Evolutionary conservation across 1,140 invertebrate genomes (phyloP), one percentile per base, ranked within the genome.

Genomic region (Drosophila insularis): DNA sequence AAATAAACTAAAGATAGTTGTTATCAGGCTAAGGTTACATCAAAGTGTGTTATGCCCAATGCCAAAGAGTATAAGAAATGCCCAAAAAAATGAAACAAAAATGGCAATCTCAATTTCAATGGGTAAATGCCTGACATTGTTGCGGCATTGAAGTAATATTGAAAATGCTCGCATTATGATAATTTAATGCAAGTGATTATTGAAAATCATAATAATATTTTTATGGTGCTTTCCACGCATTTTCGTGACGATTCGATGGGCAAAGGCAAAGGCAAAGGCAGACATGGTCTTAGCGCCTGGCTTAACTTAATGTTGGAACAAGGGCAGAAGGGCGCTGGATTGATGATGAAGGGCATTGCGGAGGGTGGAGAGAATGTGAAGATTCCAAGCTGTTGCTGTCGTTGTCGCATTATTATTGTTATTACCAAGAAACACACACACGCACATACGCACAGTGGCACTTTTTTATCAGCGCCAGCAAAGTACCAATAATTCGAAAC

Each of bases 341-440:
- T 17, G 43, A 46, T 46, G 43, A 46, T 50, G n/a, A 21, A 11
- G 43, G 43, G 50, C 11, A 10, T 27, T 11, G 58, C 5, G 35
- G 35, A 13, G 35, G 35, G 35, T 37, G 11, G 35, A 6, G 27
- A 6, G 27, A 27, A 27, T 27, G 35, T 37, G 35, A 37, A 39
- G 35, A 35, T 63, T 56, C 14, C 61, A 75, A 69, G 74, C 70
- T 77, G 67, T 85, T 81, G 74, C 75, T 74, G 71, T 81, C 79
- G 80, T 81, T 81, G 82, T 89, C 84, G 84, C 84, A 89, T 89
- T 89, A 89, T 89, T 89, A 89, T 89, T 89, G 84, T 89, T 89
- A 89, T 89, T 89, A 89, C 84, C 80, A 77, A 74, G 71, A 80
- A 84, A 89, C 76, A 80, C 76, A 54, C 43, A 19, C 7, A 50